Evolutionary conservation across 2,797 vertebrate genomes (phyloP), one percentile per base, ranked within the genome.

Genomic region (Diplodus sargus): DNA sequence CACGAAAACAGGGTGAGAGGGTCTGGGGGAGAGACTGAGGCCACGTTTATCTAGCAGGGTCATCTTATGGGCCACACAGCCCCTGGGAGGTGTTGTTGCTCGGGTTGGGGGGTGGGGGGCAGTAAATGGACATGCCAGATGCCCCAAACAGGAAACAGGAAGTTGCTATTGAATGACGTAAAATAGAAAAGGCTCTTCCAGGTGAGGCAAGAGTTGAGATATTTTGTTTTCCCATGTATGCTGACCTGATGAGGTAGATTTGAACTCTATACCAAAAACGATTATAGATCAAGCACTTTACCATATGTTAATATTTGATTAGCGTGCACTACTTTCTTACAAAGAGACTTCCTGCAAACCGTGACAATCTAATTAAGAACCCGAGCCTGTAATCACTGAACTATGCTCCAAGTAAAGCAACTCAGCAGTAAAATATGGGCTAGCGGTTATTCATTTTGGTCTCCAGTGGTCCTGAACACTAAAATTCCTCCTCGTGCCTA

Each of bases 91-190:
- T 91, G 91, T 91, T 92, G 86, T 94, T 93, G 93, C 76, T 85
- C 61, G 14, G 22, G 52, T 16, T 20, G 67, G 85, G 85, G 39
- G 39, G 39, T 11, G 39, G 88, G 85, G 86, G 70, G 47, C 65
- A 47, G 90, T 80, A 91, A 93, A 94, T 91, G 90, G 82, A 93
- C 84, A 83, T 79, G 83, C 92, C 94, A 91, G 89, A 93, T 93
- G 92, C 91, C 89, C 88, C 88, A 90, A 94, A 93, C 93, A 94
- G 95, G 95, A 96, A 95, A 94, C 85, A 93, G 95, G 95, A 96
- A 94, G 94, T 91, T 74, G 91, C 91, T 94, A 87, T 81, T 91
- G 90, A 93, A 93, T 94, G 89, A 93, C 91, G 89, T 92, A 90
- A 89, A 84, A 71, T 83, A 66, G 79, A 81, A 61, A 79, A 88